phyloP scores from a whole-genome alignment of 2,797 vertebrate genomes.

The Discoglossus pictus region DNA sequence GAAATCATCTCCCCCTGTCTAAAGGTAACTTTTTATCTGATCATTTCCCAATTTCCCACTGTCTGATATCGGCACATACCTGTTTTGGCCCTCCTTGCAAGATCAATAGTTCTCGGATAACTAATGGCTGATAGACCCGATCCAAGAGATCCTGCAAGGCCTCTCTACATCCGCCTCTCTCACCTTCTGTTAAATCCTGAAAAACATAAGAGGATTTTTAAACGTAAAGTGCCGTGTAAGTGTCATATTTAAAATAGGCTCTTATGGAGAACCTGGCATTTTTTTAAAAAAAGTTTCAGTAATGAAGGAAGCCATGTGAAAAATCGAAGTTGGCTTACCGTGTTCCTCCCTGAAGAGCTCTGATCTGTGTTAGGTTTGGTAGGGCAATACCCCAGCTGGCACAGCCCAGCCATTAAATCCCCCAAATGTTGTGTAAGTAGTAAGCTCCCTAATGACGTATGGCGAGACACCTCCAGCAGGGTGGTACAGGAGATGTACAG shows the following conservation, averaged over 20 bases:
- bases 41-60: no score
- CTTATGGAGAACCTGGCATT: no score
- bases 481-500: conserved; percentile 66
- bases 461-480: conserved; percentile 70
- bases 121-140: conserved; percentile 86
- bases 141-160: conserved; percentile 75
- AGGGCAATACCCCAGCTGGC: conserved; percentile 84
- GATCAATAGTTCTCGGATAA: conserved; percentile 85
- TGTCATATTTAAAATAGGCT: no score
- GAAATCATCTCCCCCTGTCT: no score
- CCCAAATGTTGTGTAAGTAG: conserved; percentile 83
- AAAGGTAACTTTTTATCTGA: no score
- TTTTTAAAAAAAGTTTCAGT: neutral
- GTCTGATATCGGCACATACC: conserved; percentile 69
- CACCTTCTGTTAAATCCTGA: conserved; percentile 74
- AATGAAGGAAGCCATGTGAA: neutral
- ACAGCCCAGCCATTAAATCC: conserved; percentile 83
- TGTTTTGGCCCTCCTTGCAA: conserved; percentile 86
- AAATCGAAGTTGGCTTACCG: conserved; percentile 53
- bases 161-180: conserved; percentile 69
- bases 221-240: no score
- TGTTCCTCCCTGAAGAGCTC: conserved; percentile 48
- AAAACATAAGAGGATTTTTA: neutral
- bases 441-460: conserved; percentile 72
- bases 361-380: conserved; percentile 52